Evolutionary conservation across 2,888 invertebrate genomes (phyloP).

Genomic region (Drosophila nr. perissopoda): DNA sequence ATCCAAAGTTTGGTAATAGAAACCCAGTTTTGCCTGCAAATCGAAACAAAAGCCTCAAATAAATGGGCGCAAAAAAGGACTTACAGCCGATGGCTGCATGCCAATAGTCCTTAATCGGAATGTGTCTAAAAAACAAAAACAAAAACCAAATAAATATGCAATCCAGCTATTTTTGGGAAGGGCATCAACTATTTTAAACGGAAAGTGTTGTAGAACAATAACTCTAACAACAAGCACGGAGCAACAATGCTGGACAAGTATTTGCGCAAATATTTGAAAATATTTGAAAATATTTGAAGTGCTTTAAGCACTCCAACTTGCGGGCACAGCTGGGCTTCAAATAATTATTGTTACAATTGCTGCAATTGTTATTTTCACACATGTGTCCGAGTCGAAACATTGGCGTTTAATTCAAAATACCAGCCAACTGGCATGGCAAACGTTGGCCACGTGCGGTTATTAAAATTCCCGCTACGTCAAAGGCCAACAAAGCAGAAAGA

Average conservation of each 20-base stretch:
- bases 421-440: slow-evolving; percentile 32
- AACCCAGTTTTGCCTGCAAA: slow-evolving; percentile 39
- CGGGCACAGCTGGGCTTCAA: slow-evolving; percentile 30
- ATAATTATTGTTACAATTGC: slow-evolving; percentile 31
- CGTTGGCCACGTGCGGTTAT: slow-evolving; percentile 67
- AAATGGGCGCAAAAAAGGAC: slow-evolving; percentile 47
- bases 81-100: slow-evolving; percentile 58
- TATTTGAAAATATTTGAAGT: slow-evolving; percentile 61
- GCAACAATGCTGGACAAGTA: slow-evolving; percentile 42
- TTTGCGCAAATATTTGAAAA: slow-evolving; percentile 61
- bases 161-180: slow-evolving; percentile 14
- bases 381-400: slow-evolving; percentile 8
- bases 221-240: slow-evolving; percentile 47
- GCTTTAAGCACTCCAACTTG: slow-evolving; percentile 26
- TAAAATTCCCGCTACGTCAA: slow-evolving; percentile 68
- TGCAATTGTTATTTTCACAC: slow-evolving; percentile 9
- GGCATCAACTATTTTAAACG: slow-evolving; percentile 56
- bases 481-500: slow-evolving; percentile 34
- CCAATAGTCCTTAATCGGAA: slow-evolving; percentile 56
- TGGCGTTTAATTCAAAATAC: slow-evolving; percentile 33
- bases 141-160: slow-evolving; percentile 20
- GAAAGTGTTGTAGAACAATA: slow-evolving; percentile 69
- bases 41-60: slow-evolving; percentile 69
- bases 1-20: slow-evolving; percentile 65
- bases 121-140: slow-evolving; percentile 2